Percentiles rank a stretch among this genome's conserved stretches.
These are phyloP conservation scores for Thaumetopoea pityocampa DNA, from an alignment of 1,140 invertebrate species.

Conservation along the genomic window DNA sequence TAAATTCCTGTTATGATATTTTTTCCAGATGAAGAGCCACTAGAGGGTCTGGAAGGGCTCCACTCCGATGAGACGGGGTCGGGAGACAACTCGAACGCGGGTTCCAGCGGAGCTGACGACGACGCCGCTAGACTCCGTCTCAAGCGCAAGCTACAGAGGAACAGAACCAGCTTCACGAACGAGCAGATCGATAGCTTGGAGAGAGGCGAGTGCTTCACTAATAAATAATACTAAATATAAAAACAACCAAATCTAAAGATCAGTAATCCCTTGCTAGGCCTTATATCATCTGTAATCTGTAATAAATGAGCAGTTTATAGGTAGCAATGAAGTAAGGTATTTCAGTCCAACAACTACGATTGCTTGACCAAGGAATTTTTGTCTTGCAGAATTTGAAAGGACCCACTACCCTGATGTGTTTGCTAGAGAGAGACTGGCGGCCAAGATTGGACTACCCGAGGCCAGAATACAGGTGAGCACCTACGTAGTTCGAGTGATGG, in stretches of 20 bases:
- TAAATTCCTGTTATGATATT: too few species aligned
- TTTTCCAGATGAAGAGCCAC: conserved; percentile 46
- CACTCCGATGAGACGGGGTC: conserved; percentile 86
- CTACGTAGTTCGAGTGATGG: too few species aligned
- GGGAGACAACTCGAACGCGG: conserved; percentile 86
- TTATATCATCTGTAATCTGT: background rate
- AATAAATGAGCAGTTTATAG: too few species aligned
- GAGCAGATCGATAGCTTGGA: conserved; percentile 99
- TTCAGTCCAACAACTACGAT: too few species aligned
- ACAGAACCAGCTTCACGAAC: conserved; percentile 98
- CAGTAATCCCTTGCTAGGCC: too few species aligned
- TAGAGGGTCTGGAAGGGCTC: conserved; percentile 78
- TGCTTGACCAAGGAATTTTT: too few species aligned
- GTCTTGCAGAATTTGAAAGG: conserved; percentile 77
- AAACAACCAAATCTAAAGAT: too few species aligned
- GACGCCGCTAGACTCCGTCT: conserved; percentile 91
- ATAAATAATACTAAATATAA: background rate
- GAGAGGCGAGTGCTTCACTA: conserved; percentile 85
- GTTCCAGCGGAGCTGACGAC: conserved; percentile 88
- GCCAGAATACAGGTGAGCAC: conserved; percentile 94
- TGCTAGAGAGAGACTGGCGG: conserved; percentile 94
- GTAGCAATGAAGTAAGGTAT: too few species aligned
- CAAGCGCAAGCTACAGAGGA: conserved; percentile 98
- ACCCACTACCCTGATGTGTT: conserved; percentile 93
- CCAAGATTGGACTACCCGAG: conserved; percentile 97